A percentile compares a stretch with the other conserved stretches of the same genome.
Conservation (phyloP, 2,888 invertebrate species). For the Leptopilina myrica region DNA sequence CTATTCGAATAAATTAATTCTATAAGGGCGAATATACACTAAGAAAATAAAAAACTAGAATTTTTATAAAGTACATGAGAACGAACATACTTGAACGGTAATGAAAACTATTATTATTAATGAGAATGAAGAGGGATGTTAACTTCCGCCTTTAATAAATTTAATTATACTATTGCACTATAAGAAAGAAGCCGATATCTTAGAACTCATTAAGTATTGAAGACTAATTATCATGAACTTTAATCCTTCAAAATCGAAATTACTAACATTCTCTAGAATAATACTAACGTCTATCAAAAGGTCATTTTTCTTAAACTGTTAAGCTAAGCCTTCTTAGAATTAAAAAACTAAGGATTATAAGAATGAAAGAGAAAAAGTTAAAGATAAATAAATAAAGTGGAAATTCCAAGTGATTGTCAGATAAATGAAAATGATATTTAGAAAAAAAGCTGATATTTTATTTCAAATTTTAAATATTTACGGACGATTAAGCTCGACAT, state of each 20-base stretch:
- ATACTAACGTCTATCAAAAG: background rate
- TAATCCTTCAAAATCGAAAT: background rate
- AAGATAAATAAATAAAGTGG: background rate
- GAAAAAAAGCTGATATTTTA: background rate
- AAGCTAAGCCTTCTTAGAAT: too few species aligned
- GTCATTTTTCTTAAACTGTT: background rate
- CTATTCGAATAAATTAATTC: too few species aligned
- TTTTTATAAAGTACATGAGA: too few species aligned
- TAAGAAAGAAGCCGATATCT: background rate
- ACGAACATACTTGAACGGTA: background rate
- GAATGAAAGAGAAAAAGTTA: background rate
- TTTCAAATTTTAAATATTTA: constrained; percentile 43
- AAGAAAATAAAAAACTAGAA: too few species aligned
- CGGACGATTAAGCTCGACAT: constrained; percentile 60
- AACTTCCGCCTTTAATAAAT: background rate
- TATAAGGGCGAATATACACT: too few species aligned
- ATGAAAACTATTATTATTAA: background rate
- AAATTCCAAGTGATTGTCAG: background rate
- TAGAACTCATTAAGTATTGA: background rate
- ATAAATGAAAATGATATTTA: background rate
- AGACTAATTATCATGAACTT: background rate
- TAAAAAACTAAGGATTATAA: too few species aligned
- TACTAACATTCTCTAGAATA: background rate
- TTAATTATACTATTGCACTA: background rate
- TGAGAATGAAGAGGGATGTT: background rate